These are phyloP conservation scores for Drosophila guanche DNA, from an alignment of 1,140 invertebrate species.

Conservation along the genomic window DNA sequence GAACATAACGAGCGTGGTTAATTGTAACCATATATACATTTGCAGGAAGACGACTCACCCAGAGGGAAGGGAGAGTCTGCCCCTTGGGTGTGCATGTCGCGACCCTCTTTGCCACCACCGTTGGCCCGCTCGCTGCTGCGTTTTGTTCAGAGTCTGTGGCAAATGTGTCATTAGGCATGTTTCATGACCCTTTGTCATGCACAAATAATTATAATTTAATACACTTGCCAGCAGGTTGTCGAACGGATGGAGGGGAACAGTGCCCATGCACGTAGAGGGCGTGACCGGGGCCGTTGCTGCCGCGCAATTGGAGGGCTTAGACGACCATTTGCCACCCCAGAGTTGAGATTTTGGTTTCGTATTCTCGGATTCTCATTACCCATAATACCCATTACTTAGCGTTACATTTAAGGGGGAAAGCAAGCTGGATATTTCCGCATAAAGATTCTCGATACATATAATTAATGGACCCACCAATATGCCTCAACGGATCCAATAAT, in stretches of 20 bases:
- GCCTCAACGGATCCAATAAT: no score
- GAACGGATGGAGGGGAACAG: not conserved
- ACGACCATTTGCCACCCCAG: slow-evolving; percentile 26
- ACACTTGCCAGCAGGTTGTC: slow-evolving; percentile 64
- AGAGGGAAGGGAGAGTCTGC: slow-evolving; percentile 1
- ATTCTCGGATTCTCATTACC: slow-evolving; percentile 5
- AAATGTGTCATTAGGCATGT: slow-evolving; percentile 82
- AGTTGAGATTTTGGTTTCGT: slow-evolving; percentile 45
- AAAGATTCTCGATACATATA: no score
- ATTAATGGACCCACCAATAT: no score
- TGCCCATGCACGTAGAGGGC: no score
- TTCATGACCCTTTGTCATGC: slow-evolving; percentile 82
- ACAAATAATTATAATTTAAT: slow-evolving; percentile 83
- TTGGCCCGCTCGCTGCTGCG: slow-evolving; percentile 32
- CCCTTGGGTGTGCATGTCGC: slow-evolving; percentile 29
- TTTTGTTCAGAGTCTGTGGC: slow-evolving; percentile 76
- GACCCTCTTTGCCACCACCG: not conserved
- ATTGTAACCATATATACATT: slow-evolving; percentile 60
- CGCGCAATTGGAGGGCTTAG: no score
- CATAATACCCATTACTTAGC: slow-evolving; percentile 14
- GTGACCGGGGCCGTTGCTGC: no score
- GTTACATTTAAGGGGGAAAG: not conserved
- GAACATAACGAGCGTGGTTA: slow-evolving; percentile 76
- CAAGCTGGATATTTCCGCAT: no score
- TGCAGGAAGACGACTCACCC: slow-evolving; percentile 26